Evolutionary conservation across 2,113 vertebrate species (phyloP).

Genomic region (Hystrix brachyura): DNA sequence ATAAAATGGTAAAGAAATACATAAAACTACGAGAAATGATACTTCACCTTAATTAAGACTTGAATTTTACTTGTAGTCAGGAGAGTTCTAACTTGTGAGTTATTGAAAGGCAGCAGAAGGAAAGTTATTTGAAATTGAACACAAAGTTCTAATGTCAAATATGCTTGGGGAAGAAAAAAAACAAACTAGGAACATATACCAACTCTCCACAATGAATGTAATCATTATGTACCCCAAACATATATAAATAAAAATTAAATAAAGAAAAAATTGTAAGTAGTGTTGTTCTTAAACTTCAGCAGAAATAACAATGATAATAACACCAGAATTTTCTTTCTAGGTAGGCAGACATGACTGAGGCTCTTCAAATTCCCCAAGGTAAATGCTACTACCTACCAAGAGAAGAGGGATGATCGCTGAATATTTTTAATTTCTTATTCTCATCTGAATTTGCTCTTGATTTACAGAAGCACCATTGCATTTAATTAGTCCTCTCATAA

Average conservation of each 20-base stretch:
- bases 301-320: too few species aligned
- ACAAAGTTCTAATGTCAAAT: neutral
- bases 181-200: too few species aligned
- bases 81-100: neutral
- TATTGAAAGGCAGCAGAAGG: neutral
- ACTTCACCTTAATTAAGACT: neutral
- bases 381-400: constrained; percentile 51
- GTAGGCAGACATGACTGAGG: neutral
- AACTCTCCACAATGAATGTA: too few species aligned
- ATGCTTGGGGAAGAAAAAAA: too few species aligned
- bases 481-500: constrained; percentile 90
- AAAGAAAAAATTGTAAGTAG: too few species aligned
- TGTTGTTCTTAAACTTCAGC: neutral
- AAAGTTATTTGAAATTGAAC: neutral
- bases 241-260: too few species aligned
- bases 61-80: neutral
- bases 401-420: constrained; percentile 80
- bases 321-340: neutral
- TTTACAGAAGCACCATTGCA: constrained; percentile 82
- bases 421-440: constrained; percentile 85
- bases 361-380: neutral
- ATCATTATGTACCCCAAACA: too few species aligned
- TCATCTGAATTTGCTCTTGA: constrained; percentile 80
- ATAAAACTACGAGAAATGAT: neutral
- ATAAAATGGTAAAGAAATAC: neutral